phyloP scores from a whole-genome alignment of 2,113 vertebrate species.

The Meles meles region DNA sequence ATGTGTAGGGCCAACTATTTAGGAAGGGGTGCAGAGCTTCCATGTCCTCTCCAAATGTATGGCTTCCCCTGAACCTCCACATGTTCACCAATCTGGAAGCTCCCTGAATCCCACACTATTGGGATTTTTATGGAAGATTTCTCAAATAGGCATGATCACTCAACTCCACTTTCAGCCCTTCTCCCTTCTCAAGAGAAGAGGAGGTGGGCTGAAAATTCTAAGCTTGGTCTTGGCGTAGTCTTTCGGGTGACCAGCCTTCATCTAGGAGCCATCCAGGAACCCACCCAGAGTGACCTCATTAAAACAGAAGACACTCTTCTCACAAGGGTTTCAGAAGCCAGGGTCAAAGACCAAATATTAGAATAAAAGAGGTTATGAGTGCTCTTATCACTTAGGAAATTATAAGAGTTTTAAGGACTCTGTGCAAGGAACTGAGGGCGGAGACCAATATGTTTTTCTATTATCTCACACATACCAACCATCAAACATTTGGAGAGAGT shows the following conservation, averaged over 20 bases:
- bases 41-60: background rate
- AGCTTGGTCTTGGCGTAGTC: background rate
- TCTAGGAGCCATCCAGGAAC: background rate
- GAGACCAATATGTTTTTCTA: background rate
- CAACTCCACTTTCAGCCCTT: background rate
- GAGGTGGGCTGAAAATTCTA: background rate
- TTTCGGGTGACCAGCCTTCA: background rate
- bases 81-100: background rate
- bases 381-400: background rate
- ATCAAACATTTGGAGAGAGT: background rate
- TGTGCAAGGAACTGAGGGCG: background rate
- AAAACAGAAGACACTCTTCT: background rate
- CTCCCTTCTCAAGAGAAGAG: background rate
- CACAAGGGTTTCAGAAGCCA: background rate
- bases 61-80: background rate
- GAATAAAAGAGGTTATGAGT: background rate
- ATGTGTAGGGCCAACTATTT: background rate
- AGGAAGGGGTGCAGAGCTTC: background rate
- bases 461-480: background rate
- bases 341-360: background rate
- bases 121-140: background rate
- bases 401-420: background rate
- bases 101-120: background rate
- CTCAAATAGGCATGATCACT: background rate
- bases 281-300: background rate